phyloP scores from a whole-genome alignment of 2,797 vertebrate species.

The Loriculus beryllinus region DNA sequence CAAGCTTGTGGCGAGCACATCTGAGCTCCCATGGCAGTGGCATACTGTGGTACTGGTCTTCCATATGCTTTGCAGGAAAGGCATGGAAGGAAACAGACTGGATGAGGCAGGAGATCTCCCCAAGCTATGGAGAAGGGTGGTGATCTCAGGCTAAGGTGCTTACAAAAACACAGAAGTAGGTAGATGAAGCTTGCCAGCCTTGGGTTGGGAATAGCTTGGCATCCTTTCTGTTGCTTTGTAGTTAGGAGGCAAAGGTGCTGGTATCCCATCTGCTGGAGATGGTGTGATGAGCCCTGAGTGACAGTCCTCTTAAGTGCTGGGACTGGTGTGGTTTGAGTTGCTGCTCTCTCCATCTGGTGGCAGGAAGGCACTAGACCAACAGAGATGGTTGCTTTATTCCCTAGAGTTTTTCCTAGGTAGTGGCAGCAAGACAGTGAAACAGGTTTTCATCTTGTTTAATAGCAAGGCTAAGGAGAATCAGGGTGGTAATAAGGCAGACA shows the following conservation, averaged over 20 bases:
- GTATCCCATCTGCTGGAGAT: neutral
- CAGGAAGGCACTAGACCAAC: neutral
- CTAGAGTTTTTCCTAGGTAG: neutral
- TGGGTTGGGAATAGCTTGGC: neutral
- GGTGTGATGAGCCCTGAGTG: neutral
- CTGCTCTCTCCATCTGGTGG: slow-evolving; percentile 35
- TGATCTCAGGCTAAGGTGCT: neutral
- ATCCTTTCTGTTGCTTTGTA: slow-evolving; percentile 18
- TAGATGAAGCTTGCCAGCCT: slow-evolving; percentile 27
- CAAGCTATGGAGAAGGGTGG: neutral
- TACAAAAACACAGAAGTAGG: neutral
- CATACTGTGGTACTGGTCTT: neutral
- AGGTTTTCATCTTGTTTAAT: neutral
- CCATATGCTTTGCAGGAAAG: neutral
- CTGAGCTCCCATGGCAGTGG: neutral
- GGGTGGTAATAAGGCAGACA: neutral
- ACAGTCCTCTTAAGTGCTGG: neutral
- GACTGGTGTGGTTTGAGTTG: neutral
- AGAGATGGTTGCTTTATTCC: neutral
- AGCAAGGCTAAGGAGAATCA: neutral
- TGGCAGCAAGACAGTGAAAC: neutral
- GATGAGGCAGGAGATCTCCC: neutral
- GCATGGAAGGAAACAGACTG: neutral
- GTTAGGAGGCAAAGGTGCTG: slow-evolving; percentile 44
- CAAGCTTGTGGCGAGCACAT: neutral